Evolutionary conservation across 2,113 vertebrate species (phyloP).

Genomic region (Ptilorrhoa leucosticta): DNA sequence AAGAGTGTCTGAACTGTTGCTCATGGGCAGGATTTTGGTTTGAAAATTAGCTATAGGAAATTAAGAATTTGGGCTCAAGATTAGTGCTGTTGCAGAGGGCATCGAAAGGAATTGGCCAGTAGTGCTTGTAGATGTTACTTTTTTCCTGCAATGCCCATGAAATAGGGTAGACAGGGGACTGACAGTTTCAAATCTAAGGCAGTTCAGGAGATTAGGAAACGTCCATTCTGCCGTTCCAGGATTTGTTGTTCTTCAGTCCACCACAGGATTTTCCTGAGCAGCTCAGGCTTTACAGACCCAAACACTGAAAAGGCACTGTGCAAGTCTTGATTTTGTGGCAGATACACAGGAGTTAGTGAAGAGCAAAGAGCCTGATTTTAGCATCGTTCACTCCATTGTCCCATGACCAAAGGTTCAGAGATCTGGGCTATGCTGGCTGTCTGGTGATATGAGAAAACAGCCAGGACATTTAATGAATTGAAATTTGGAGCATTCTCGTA

Average conservation of each 20-base stretch:
- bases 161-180: background rate
- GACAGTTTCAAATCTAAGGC: background rate
- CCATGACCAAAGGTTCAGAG: background rate
- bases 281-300: background rate
- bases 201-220: background rate
- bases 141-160: fast-evolving
- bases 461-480: background rate
- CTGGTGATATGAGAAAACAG: background rate
- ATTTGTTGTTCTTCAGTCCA: background rate
- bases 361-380: background rate
- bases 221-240: background rate
- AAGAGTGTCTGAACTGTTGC: background rate
- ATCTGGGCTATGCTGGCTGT: background rate
- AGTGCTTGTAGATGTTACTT: background rate
- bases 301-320: background rate
- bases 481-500: background rate
- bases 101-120: background rate
- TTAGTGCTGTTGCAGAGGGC: background rate
- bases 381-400: fast-evolving
- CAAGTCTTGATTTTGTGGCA: background rate
- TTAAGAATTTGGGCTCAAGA: background rate
- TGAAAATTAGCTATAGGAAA: background rate
- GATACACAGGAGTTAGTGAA: background rate
- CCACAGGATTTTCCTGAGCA: background rate
- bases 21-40: background rate